Evolutionary conservation across 2,797 vertebrate species (phyloP).

Genomic region (Propithecus deckenii): DNA sequence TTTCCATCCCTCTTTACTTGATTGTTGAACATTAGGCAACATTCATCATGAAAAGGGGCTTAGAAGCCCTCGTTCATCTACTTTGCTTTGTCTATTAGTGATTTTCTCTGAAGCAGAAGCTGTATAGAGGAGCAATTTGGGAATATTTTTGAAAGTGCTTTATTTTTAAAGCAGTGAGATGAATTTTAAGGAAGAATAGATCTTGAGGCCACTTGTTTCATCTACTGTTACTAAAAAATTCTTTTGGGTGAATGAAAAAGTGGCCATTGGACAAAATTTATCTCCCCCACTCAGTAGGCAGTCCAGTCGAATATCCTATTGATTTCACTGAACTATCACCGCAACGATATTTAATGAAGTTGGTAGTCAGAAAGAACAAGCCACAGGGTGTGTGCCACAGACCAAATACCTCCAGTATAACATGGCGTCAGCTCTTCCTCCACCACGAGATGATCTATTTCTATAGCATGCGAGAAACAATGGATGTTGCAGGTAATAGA

Average conservation of each 20-base stretch:
- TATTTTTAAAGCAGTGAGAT: neutral
- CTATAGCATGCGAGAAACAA: slow-evolving; percentile 17
- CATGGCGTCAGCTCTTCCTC: neutral
- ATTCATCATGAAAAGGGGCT: neutral
- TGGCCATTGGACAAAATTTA: neutral
- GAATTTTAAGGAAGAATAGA: slow-evolving; percentile 6
- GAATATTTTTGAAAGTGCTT: neutral
- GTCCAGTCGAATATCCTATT: neutral
- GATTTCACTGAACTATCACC: slow-evolving; percentile 42
- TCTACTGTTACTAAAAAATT: neutral
- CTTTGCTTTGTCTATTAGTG: neutral
- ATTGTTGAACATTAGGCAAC: neutral
- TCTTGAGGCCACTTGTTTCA: neutral
- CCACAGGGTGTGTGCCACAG: neutral
- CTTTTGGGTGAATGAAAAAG: neutral
- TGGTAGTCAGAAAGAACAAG: slow-evolving; percentile 45
- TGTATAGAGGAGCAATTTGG: neutral
- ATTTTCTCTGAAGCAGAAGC: neutral
- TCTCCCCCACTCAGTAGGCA: slow-evolving; percentile 19
- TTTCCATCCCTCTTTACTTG: neutral
- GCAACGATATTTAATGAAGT: slow-evolving; percentile 42
- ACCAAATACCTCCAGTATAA: neutral
- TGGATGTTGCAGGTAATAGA: slow-evolving; percentile 54
- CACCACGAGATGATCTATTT: slow-evolving; percentile 56
- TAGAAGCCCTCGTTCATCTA: neutral